These are phyloP conservation scores for Ceyx cyanopectus DNA, from an alignment of 2,113 vertebrate species.

Conservation along the genomic window DNA sequence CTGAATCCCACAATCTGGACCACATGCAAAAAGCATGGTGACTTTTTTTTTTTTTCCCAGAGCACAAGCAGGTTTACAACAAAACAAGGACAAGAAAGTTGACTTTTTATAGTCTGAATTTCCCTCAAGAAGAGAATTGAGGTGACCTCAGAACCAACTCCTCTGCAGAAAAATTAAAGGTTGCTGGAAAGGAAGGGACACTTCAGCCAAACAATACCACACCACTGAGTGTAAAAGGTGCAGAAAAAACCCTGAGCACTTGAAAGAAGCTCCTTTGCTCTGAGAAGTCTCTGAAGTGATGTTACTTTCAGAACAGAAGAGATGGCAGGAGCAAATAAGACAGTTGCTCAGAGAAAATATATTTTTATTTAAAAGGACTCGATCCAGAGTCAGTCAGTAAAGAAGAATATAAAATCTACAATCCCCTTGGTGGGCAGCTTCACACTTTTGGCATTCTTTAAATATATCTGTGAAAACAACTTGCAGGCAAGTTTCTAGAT, in stretches of 20 bases:
- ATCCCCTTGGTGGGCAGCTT: conserved; percentile 48
- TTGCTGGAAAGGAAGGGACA: conserved; percentile 26
- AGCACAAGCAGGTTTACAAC: neutral
- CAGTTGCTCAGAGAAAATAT: neutral
- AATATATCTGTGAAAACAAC: conserved; percentile 39
- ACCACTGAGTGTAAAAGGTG: neutral
- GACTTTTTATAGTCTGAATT: conserved; percentile 13
- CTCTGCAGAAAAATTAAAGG: conserved; percentile 47
- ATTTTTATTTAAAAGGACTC: neutral
- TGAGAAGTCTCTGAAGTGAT: neutral
- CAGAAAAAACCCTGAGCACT: neutral
- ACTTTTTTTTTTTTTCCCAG: neutral
- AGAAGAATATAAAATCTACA: conserved; percentile 42
- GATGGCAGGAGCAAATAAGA: neutral
- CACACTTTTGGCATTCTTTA: conserved; percentile 48
- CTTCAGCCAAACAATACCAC: conserved; percentile 2
- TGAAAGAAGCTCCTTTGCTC: conserved; percentile 15
- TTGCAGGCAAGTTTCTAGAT: conserved; percentile 57
- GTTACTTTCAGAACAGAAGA: neutral
- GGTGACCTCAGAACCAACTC: conserved; percentile 37
- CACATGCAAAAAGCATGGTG: conserved; percentile 9
- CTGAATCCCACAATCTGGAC: neutral
- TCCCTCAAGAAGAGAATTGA: conserved; percentile 31
- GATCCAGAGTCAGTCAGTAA: neutral
- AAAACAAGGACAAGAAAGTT: conserved; percentile 47